phyloP scores from a whole-genome alignment of 2,888 invertebrate genomes.

The Eustalomyia histrio region DNA sequence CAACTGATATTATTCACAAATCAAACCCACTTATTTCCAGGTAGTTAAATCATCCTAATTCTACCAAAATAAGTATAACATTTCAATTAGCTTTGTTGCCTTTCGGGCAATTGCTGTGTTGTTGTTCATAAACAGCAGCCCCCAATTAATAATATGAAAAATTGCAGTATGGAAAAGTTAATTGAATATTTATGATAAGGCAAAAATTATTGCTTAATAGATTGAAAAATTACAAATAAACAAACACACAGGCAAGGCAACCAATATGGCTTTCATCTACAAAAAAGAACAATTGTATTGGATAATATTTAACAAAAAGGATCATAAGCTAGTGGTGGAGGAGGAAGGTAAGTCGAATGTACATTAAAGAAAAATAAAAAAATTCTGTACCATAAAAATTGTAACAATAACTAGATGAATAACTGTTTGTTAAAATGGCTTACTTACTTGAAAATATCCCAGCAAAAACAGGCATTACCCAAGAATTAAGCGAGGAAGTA shows the following conservation, averaged over 20 bases:
- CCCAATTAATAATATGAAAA: conserved; percentile 33
- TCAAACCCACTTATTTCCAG: background rate
- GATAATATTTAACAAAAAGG: background rate
- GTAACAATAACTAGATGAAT: conserved; percentile 5
- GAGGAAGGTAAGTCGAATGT: background rate
- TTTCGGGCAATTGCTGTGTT: conserved; percentile 13
- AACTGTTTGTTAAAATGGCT: background rate
- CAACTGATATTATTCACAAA: too few relatives aligned
- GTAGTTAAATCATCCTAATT: background rate
- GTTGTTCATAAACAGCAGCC: conserved; percentile 20
- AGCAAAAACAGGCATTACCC: too few relatives aligned
- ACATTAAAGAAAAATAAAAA: background rate
- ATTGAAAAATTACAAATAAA: conserved; percentile 7
- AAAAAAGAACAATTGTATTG: background rate
- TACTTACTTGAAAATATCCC: background rate
- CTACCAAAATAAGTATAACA: background rate
- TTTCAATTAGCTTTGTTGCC: conserved; percentile 35
- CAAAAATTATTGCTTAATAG: conserved; percentile 19
- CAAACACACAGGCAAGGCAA: background rate
- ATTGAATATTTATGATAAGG: conserved; percentile 35
- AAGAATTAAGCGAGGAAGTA: too few relatives aligned
- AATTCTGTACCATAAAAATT: background rate
- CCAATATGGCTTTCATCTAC: background rate
- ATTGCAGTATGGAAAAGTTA: conserved; percentile 28
- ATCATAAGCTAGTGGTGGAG: background rate